phyloP scores from a whole-genome alignment of 2,113 vertebrate species.

The Polyodon spathula region DNA sequence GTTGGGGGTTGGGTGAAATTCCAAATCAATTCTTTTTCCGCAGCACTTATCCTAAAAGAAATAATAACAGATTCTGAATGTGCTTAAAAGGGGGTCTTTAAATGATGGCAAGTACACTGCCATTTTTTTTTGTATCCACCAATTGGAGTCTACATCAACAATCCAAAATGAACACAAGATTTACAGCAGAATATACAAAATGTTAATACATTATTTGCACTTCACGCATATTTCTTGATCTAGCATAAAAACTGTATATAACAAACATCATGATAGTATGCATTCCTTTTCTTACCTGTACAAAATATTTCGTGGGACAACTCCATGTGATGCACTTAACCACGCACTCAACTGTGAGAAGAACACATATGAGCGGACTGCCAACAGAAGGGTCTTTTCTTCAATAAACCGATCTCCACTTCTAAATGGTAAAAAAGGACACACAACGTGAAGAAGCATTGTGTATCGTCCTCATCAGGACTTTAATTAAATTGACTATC shows the following conservation, averaged over 20 bases:
- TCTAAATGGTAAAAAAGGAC: slow-evolving; percentile 44
- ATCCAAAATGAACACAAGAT: neutral
- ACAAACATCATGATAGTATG: no score
- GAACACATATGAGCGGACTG: slow-evolving; percentile 93
- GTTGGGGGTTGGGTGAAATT: slow-evolving; percentile 85
- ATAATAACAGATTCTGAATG: neutral
- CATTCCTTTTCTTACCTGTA: slow-evolving; percentile 67
- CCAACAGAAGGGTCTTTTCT: slow-evolving; percentile 90
- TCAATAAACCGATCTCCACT: slow-evolving; percentile 87
- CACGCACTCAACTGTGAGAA: slow-evolving; percentile 98
- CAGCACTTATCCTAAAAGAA: slow-evolving; percentile 81
- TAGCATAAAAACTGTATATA: neutral
- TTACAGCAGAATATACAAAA: neutral
- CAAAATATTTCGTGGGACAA: slow-evolving; percentile 92
- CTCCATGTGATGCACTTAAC: slow-evolving; percentile 95
- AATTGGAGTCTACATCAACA: no score
- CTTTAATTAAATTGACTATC: no score
- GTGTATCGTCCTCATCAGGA: no score
- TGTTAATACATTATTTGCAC: no score
- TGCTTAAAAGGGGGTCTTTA: no score
- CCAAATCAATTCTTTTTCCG: slow-evolving; percentile 85
- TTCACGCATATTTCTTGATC: neutral
- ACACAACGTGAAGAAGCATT: no score
- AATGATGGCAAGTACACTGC: no score
- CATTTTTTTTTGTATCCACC: no score